Base-by-base conservation (phyloP, 2,797 vertebrate species). In the Coracias cyanogaster region DNA sequence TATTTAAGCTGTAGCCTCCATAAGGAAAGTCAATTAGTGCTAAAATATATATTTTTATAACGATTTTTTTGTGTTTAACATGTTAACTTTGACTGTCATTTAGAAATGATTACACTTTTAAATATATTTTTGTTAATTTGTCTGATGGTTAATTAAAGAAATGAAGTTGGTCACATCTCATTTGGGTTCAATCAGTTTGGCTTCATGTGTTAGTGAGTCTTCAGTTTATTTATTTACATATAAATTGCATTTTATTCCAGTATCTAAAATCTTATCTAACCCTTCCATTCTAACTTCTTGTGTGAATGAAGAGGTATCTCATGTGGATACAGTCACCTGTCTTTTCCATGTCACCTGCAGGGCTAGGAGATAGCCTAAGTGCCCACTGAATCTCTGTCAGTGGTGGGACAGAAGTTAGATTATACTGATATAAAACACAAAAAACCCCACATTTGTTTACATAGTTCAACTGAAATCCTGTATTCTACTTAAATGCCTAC, bases 61-160 rank as follows among this genome's bases (percentile, higher is more conserved):
- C 4, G 49, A n/a, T 43, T 54, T 86, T 37, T 82, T 85, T 62
- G 13, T 2, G 33, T 86, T 77, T 41, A 85, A 65, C 18, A 74
- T 69, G 91, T 69, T 86, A 82, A 90, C 43, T 77, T 33, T 39
- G 17, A 52, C 66, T 87, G 39, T 37, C 39, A 86, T 81, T 84
- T 92, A 62, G 35, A 86, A 3, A 61, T 51, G 4, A 65, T 54
- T 65, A 61, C 21, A 86, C 22, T 6, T 76, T 77, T 82, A 88
- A 93, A 84, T 58, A 80, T 26, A 77, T 70, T 88, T 86, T 67
- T 86, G 26, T 90, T 90, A 78, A 93, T 89, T 86, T 82, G 16
- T 77, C 33, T 87, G 31, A 35, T 21, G 28, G 18, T 25, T 89
- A 79, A 73, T 84, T 70, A 91, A 88, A 55, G 41, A 91, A 89